These are phyloP conservation scores for Salvelinus alpinus DNA, from an alignment of 2,113 vertebrate genomes.

Conservation along the genomic window DNA sequence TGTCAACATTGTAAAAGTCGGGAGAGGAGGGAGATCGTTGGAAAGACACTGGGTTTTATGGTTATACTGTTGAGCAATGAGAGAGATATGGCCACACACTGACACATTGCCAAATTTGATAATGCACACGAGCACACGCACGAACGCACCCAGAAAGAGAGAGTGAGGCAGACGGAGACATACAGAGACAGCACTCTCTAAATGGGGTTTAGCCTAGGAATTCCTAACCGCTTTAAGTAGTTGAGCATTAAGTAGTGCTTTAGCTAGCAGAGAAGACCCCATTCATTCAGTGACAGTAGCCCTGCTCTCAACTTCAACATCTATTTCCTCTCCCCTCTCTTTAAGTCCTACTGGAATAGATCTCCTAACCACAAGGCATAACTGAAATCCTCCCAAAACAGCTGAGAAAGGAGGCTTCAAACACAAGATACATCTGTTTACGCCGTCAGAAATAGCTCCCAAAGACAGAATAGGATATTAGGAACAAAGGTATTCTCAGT, in stretches of 20 bases:
- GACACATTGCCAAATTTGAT: neutral
- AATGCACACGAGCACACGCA: no score
- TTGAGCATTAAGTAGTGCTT: neutral
- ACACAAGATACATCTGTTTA: constrained; percentile 11
- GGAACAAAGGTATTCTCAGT: constrained; percentile 12
- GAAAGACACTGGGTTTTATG: neutral
- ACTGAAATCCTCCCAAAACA: constrained; percentile 40
- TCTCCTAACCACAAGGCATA: constrained; percentile 59
- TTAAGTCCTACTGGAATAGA: constrained; percentile 61
- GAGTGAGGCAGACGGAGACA: neutral
- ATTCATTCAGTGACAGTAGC: neutral
- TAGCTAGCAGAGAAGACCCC: neutral
- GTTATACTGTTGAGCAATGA: neutral
- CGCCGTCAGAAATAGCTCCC: neutral
- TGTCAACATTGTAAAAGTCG: neutral
- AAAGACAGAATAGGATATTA: neutral
- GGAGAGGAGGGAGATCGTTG: neutral
- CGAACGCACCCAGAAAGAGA: no score
- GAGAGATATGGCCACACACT: neutral
- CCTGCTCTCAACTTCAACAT: neutral
- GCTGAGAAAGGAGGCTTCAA: constrained; percentile 1
- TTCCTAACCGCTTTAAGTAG: constrained; percentile 2
- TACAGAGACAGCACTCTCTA: neutral
- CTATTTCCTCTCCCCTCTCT: constrained; percentile 59
- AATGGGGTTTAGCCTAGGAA: neutral